Base-by-base conservation (phyloP, 2,113 vertebrate species). In the Alouatta palliata region DNA sequence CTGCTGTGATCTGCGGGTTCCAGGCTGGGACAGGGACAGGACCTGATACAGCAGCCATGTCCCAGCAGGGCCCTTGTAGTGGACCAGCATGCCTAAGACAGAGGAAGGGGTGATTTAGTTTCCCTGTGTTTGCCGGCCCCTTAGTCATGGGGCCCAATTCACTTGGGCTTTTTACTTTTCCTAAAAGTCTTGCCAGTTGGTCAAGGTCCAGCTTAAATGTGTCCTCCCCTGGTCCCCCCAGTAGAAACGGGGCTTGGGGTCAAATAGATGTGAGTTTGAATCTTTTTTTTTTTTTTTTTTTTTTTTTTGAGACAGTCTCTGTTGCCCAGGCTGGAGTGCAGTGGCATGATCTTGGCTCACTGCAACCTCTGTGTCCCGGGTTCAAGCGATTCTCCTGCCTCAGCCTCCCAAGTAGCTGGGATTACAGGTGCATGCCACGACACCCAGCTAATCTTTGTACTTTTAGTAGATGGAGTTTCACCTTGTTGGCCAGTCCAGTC, bases 301-400 rank as follows among this genome's bases (percentile, higher is more conserved):
- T 64, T 61, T 27, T 30, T 64, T 64, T 64, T 64, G 61, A 64
- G 61, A 64, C 13, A 30, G 11, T 30, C 61, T 64, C 61, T 30
- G 61, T 30, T 30, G 61, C 27, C 12, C 11, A 64, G 27, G 61
- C 61, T 64, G 61, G 61, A 64, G 2, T 13, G 27, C 27, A 64
- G 4, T 30, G 61, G 61, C 0, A 2, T 0, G 2, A 13, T 64
- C 61, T 64, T 11, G 0, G 10, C 27, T 64, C 27, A 30, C 27
- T 6, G 27, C 61, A 30, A 13, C 27, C 27, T 64, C 61, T 12
- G 61, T 11, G 27, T 64, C 61, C 61, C 5, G 0, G 61, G 61
- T 64, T 64, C 27, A 30, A 64, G 61, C 5, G 12, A 64, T 64
- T 64, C 11, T 61, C 25, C 61, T 64, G 27, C 27, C 27, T 64